Base-by-base conservation (phyloP, 23 tunicate genomes). In the Diplosoma virens region DNA sequence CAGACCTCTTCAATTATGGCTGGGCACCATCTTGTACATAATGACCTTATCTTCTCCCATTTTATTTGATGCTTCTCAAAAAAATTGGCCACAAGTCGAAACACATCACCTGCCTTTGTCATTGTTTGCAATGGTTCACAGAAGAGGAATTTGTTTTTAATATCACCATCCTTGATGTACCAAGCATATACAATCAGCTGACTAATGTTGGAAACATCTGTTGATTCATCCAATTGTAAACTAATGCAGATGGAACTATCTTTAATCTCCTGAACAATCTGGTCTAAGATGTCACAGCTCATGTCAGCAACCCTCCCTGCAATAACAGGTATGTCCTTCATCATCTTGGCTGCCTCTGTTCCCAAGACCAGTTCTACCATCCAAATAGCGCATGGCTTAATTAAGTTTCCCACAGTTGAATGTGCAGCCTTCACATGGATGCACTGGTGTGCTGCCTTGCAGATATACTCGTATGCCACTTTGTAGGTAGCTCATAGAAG, bases 41-140 rank as follows among this genome's bases (percentile, higher is more conserved):
- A 20, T 56, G 64, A 56, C 25, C 64, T 21, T 56, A 56, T 5
- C 64, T 56, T 56, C 25, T 56, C 64, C 64, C 64, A 56, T 21
- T 56, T 56, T 16, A 56, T 56, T 25, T 56, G 64, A 56, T 56
- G 64, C 64, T 56, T 56, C 64, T 56, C 64, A 56, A 56, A 56
- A n/a, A 56, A 56, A 56, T 56, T 56, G 64, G 21, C 64, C 25
- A 56, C 5, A n/a, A 56, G 25, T 56, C 22, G 64, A 6, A 56
- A 56, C 5, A 56, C 64, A 56, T 56, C 64, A 16, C 6, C 6
- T 56, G 22, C 64, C 25, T 56, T 14, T 56, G 64, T n/a, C n/a
- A n/a, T n/a, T n/a, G n/a, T n/a, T n/a, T n/a, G 52, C 52, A 45
- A 45, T 9, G 52, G 14, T 16, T 45, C 52, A 16, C 52, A 45